Conservation (phyloP, 1,140 invertebrate genomes). For the Apolygus lucorum region DNA sequence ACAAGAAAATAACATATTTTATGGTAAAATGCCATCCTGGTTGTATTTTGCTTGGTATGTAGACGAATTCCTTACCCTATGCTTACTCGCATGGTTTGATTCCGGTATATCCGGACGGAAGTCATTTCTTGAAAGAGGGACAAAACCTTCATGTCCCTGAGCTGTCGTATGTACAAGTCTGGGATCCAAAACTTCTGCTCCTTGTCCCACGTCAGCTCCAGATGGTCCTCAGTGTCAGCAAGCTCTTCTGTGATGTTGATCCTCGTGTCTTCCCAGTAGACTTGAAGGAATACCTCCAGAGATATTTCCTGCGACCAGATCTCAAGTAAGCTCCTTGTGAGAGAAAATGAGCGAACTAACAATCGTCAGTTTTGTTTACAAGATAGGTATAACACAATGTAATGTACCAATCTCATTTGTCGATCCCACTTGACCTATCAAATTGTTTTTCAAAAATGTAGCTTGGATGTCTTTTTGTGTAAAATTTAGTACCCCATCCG, state of each 20-base stretch:
- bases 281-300: constrained; percentile 50
- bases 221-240: constrained; percentile 27
- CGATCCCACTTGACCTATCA: constrained; percentile 23
- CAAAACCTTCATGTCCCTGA: constrained; percentile 48
- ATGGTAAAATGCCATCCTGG: no score
- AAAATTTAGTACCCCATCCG: no score
- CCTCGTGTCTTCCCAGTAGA: constrained; percentile 47
- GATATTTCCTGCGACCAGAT: constrained; percentile 46
- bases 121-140: constrained; percentile 50
- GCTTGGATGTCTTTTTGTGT: no score
- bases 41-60: neutral
- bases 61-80: constrained; percentile 44
- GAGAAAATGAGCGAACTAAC: no score
- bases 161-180: constrained; percentile 51
- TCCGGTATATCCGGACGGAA: constrained; percentile 46
- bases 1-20: no score
- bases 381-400: constrained; percentile 8
- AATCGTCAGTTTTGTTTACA: no score
- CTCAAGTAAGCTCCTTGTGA: no score
- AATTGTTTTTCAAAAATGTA: no score
- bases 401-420: no score
- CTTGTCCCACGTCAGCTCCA: constrained; percentile 37
- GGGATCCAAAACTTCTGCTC: constrained; percentile 43
- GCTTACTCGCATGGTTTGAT: constrained; percentile 48
- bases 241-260: constrained; percentile 41